Evolutionary conservation across 2,888 invertebrate genomes (phyloP).

Genomic region (Stenichneumon culpator): DNA sequence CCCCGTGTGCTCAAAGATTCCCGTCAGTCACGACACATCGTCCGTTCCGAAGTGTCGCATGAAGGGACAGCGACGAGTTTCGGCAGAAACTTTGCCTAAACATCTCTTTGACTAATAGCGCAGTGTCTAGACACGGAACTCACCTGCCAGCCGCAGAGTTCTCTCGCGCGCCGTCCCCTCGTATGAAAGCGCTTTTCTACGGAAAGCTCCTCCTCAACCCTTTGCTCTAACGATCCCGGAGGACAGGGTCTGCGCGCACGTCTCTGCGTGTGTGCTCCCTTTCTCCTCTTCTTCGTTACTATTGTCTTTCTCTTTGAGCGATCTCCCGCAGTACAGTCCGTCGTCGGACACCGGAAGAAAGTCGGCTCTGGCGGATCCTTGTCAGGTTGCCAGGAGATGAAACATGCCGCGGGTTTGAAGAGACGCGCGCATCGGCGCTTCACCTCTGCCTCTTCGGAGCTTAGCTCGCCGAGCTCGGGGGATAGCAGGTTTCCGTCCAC

Average conservation of each 20-base stretch:
- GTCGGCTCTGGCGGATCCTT: constrained; percentile 39
- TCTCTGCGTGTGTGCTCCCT: not conserved
- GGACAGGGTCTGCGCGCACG: not conserved
- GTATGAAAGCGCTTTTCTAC: constrained; percentile 36
- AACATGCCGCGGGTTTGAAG: not conserved
- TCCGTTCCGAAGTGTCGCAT: not conserved
- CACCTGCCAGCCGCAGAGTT: constrained; percentile 59
- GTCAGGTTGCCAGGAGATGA: constrained; percentile 12
- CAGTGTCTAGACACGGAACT: constrained; percentile 30
- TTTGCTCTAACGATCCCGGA: constrained; percentile 6
- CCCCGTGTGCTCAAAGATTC: too few relatives aligned
- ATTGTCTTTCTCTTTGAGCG: constrained; percentile 33
- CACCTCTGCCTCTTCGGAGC: not conserved
- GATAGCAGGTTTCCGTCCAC: not conserved
- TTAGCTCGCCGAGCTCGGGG: not conserved
- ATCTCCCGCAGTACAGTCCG: constrained; percentile 3
- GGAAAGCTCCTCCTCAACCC: not conserved
- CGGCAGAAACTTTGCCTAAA: not conserved
- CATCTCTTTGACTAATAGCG: constrained; percentile 50
- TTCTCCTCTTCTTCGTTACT: constrained; percentile 24
- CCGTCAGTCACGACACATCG: not conserved
- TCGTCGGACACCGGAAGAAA: constrained; percentile 38
- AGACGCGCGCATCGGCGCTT: not conserved
- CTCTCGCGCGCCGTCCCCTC: not conserved
- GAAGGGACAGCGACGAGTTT: constrained; percentile 8